phyloP scores from a whole-genome alignment of 2,797 vertebrate genomes.

The Margarornis squamiger region DNA sequence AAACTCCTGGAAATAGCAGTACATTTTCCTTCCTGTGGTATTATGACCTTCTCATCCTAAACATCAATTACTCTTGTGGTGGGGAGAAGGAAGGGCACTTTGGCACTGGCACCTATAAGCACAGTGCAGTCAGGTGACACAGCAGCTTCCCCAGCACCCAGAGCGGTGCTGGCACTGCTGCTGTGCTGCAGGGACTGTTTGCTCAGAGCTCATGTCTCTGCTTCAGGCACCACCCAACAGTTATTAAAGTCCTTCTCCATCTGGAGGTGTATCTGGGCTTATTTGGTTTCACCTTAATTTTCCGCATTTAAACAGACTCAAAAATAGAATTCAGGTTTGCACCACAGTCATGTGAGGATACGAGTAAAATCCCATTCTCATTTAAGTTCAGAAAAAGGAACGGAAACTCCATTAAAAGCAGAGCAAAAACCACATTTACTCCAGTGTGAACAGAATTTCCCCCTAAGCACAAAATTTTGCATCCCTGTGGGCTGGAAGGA shows the following conservation, averaged over 20 bases:
- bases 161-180: not conserved
- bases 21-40: not conserved
- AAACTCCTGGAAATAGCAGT: not conserved
- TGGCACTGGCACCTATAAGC: not conserved
- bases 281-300: not conserved
- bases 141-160: not conserved
- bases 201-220: not conserved
- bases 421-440: constrained; percentile 20
- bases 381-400: constrained; percentile 32
- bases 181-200: not conserved
- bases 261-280: not conserved
- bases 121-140: not conserved
- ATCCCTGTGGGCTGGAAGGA: not conserved
- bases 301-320: not conserved
- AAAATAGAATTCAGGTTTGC: not conserved
- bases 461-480: not conserved
- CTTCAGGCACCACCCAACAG: not conserved
- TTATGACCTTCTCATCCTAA: not conserved
- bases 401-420: constrained; percentile 20
- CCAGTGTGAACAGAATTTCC: constrained; percentile 26
- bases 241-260: not conserved
- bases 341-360: not conserved
- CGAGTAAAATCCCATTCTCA: constrained; percentile 2
- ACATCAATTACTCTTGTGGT: accelerated
- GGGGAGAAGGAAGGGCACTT: not conserved